Evolutionary conservation across 2,797 vertebrate genomes (phyloP).

Genomic region (Emys orbicularis): DNA sequence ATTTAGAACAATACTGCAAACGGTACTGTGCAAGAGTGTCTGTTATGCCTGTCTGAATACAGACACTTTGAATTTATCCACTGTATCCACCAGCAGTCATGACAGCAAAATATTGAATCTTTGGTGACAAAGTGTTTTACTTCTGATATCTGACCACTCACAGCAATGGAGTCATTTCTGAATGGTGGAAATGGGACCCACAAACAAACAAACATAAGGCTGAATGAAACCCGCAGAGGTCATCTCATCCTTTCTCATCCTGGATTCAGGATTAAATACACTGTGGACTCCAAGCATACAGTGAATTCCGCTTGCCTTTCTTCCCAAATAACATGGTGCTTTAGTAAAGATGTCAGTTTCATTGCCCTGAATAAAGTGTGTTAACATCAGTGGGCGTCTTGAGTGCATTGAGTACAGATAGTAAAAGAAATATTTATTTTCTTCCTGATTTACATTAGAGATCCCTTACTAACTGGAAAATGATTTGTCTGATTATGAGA

Average conservation of each 20-base stretch:
- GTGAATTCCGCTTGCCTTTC: rapidly evolving
- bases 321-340: not conserved
- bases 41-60: not conserved
- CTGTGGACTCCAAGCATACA: too few species aligned
- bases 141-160: not conserved
- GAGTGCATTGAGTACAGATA: rapidly evolving
- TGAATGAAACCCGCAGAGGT: too few species aligned
- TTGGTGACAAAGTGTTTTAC: not conserved
- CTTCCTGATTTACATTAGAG: not conserved
- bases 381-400: not conserved
- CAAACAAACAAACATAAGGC: too few species aligned
- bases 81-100: not conserved
- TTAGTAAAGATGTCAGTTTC: not conserved
- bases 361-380: too few species aligned
- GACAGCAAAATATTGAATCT: not conserved
- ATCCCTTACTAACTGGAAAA: rapidly evolving
- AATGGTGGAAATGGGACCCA: not conserved
- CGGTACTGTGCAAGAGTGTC: not conserved
- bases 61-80: not conserved
- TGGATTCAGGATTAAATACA: too few species aligned
- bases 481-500: not conserved
- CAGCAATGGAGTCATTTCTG: not conserved
- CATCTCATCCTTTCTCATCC: too few species aligned
- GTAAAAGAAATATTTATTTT: not conserved
- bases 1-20: not conserved